phyloP scores from a whole-genome alignment of 2,797 vertebrate genomes.

The Gallinago nigripennis region DNA sequence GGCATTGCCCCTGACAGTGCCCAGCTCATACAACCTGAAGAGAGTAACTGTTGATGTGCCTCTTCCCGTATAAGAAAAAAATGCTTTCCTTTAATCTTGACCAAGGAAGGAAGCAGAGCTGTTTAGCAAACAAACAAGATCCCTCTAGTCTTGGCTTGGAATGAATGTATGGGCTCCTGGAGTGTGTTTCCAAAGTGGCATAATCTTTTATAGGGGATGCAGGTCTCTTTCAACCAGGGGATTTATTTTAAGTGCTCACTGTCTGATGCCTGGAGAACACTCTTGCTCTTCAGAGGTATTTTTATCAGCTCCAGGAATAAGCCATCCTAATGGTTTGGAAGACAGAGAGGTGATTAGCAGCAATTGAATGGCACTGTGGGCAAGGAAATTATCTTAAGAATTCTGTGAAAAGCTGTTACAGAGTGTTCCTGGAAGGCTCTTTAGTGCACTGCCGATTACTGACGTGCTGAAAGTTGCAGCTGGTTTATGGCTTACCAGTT shows the following conservation, averaged over 20 bases:
- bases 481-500: neutral
- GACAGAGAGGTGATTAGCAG: neutral
- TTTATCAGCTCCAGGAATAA: neutral
- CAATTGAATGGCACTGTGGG: neutral
- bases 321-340: neutral
- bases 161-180: neutral
- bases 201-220: neutral
- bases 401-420: neutral
- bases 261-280: neutral
- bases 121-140: neutral
- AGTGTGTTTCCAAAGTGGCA: neutral
- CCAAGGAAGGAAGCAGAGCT: neutral
- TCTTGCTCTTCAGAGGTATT: neutral
- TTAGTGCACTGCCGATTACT: neutral
- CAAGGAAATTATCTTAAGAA: neutral
- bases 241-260: neutral
- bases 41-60: neutral
- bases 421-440: neutral
- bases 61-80: neutral
- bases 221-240: neutral
- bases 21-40: neutral
- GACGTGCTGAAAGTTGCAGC: neutral
- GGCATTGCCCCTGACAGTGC: neutral
- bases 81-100: neutral
- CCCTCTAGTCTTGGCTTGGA: neutral